phyloP scores from a whole-genome alignment of 2,113 vertebrate genomes.

The Heptranchias perlo region DNA sequence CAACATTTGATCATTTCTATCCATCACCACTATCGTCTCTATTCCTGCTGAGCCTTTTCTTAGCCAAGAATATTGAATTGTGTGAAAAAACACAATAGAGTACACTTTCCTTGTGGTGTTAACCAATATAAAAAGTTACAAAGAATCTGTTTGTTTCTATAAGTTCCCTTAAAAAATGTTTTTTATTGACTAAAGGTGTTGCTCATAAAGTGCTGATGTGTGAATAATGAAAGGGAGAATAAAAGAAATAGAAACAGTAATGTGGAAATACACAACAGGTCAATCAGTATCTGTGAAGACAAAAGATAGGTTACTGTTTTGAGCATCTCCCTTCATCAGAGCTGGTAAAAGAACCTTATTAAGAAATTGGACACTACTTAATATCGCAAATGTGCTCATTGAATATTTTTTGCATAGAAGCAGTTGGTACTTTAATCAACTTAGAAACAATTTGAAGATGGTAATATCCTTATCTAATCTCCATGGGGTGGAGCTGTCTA shows the following conservation, averaged over 20 bases:
- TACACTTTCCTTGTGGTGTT: background rate
- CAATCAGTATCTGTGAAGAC: too few species aligned
- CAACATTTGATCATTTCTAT: background rate
- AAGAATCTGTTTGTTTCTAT: background rate
- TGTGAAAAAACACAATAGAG: background rate
- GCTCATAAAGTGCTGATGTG: background rate
- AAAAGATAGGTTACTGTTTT: too few species aligned
- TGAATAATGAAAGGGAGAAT: background rate
- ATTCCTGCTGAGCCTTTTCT: background rate
- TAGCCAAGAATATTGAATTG: background rate
- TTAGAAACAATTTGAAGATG: background rate
- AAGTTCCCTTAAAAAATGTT: background rate
- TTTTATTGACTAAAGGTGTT: background rate
- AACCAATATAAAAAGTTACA: background rate
- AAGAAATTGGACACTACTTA: background rate
- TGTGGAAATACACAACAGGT: background rate
- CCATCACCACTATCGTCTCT: background rate
- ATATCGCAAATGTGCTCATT: background rate
- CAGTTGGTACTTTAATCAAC: background rate
- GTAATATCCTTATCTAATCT: background rate
- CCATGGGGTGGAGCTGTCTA: background rate
- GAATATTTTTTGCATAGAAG: background rate
- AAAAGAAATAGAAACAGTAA: background rate
- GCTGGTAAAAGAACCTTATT: background rate
- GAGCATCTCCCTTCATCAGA: too few species aligned